Evolutionary conservation across 1,140 invertebrate genomes (phyloP), one percentile per base, ranked within the genome.

Genomic region (Drosophila gunungcola): DNA sequence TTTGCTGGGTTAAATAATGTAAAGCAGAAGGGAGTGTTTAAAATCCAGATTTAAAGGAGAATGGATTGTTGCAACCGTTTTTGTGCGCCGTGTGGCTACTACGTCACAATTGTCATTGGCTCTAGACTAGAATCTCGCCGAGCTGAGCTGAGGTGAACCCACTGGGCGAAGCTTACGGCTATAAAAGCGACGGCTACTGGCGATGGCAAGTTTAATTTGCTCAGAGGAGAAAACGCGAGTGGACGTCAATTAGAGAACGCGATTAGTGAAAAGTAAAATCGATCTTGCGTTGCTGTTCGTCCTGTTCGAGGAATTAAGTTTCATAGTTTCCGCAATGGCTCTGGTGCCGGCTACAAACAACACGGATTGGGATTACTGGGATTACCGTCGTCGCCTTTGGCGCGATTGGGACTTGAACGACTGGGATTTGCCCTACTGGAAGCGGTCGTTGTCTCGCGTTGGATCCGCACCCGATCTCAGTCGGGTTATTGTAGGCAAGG

Each of bases 401-500:
- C 88, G 91, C 57, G 91, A 92, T 32, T 92, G 88, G 91, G 91
- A 92, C 43, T 27, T 92, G 25, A 58, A 81, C 65, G 91, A 92
- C 53, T 92, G 73, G 75, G 91, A 91, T 41, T 12, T 92, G 52
- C 91, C 91, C 41, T 92, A 91, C 62, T 92, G 91, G 81, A 91
- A 91, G 76, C 88, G 88, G 5, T 70, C 80, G 2, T 39, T 90
- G 69, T 89, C 91, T 0, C 81, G 91, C 3, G 85, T 90, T 5
- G 85, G 88, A 16, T 92, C 91, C 11, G 88, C 88, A 3, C 91
- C 91, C 13, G 91, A 91, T 62, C 82, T 92, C 3, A 92, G 91
- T 43, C 78, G 91, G 12, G 91, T 92, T 12, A 67, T 91, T 56
- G 82, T 92, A 0, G 93, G 94, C 42, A 94, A 94, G 60, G 93